Evolutionary conservation across 2,797 vertebrate species (phyloP), one percentile per base, ranked within the genome.

Genomic region (Urophycis tenuis): DNA sequence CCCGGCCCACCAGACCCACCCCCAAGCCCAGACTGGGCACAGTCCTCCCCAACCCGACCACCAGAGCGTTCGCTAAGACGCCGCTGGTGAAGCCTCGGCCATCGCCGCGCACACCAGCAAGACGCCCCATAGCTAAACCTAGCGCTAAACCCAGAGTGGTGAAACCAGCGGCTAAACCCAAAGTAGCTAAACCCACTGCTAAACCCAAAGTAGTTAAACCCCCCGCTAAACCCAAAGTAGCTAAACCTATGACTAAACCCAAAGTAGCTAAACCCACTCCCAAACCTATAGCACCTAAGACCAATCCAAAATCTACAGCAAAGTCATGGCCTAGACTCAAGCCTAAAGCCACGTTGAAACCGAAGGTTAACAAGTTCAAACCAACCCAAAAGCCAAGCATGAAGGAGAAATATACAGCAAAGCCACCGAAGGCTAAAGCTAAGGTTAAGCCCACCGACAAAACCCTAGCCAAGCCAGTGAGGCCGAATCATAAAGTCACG

Each of bases 1-100:
- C 77, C 19, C 91, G 88, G 85, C 87, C 86, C 76, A 22, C 22
- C 32, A 91, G 29, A 83, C 85, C 86, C 3, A 72, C 72, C 22
- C 30, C 77, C 5, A 91, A 82, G 49, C 72, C 75, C 74, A n/a
- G 30, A 29, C 60, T 25, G 2, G 60, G 60, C n/a, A 9, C 60
- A 7, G 60, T 64, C 25, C n/a, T 9, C 30, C 29, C 69, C 3
- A 71, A 19, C 2, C 69, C 69, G 1, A 8, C 30, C 3, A 31
- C 30, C 31, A 33, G 69, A 19, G 9, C 53, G n/a, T n/a, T n/a
- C n/a, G n/a, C n/a, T n/a, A n/a, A n/a, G n/a, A n/a, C n/a, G 15
- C 60, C 25, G 5, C n/a, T n/a, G 60, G n/a, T 29, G n/a, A 67
- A 12, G n/a, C 60, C 60, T 29, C 60, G 41, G 41, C 41, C 41